Percentiles rank a stretch among this genome's conserved stretches.
These are phyloP conservation scores for Magallana gigas DNA, from an alignment of 1,140 invertebrate species.

Conservation along the genomic window DNA sequence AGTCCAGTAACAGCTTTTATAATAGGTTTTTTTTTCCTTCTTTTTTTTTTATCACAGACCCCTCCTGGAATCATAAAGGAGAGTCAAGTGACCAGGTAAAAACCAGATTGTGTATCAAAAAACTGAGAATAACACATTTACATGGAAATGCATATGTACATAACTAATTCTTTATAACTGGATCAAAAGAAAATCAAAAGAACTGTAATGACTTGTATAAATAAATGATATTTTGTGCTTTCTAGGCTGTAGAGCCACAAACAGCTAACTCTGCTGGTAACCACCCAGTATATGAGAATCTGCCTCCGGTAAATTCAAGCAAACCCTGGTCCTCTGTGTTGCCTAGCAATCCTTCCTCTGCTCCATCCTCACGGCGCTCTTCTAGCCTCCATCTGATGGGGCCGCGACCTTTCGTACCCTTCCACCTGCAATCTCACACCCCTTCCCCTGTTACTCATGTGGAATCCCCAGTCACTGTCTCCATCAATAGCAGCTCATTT, in stretches of 20 bases:
- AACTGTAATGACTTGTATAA: too few relatives aligned
- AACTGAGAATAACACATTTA: too few relatives aligned
- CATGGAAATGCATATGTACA: too few relatives aligned
- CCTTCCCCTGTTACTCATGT: not conserved
- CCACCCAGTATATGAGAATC: constrained; percentile 56
- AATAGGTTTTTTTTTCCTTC: too few relatives aligned
- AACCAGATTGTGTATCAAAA: too few relatives aligned
- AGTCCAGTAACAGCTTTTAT: too few relatives aligned
- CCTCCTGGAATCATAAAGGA: not conserved
- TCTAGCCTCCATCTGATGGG: constrained; percentile 54
- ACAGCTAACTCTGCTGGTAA: constrained; percentile 19
- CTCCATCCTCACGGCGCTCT: constrained; percentile 47
- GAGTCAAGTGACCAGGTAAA: not conserved
- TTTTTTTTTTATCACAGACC: constrained; percentile 11
- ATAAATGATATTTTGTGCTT: too few relatives aligned
- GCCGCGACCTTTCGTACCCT: constrained; percentile 57
- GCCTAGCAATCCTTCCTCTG: constrained; percentile 42
- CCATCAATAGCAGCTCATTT: not conserved
- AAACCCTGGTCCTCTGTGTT: constrained; percentile 54
- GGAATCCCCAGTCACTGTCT: constrained; percentile 5
- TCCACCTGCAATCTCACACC: constrained; percentile 13
- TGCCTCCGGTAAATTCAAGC: constrained; percentile 47
- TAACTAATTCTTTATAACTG: too few relatives aligned
- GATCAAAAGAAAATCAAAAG: too few relatives aligned
- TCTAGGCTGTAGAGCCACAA: not conserved